Percentiles rank a stretch among this genome's conserved stretches.
phyloP scores from a whole-genome alignment of 2,888 invertebrate genomes.

The Ligdia adustata region DNA sequence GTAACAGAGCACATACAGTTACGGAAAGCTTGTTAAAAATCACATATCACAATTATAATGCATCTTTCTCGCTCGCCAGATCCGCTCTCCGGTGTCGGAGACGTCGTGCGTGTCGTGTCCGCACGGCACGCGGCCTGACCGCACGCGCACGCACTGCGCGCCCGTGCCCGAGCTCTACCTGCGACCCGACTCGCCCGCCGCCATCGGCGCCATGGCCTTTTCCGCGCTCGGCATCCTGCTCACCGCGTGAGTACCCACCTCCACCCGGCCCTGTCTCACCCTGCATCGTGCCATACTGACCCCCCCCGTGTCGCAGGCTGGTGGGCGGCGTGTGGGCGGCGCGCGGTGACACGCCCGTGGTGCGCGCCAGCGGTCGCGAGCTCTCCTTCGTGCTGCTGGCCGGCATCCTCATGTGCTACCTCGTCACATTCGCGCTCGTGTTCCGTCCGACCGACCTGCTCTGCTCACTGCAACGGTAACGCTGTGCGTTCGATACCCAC shows the following conservation, averaged over 20 bases:
- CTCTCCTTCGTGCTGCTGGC: conserved; percentile 94
- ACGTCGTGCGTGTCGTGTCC: conserved; percentile 93
- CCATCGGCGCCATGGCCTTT: conserved; percentile 95
- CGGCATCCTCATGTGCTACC: conserved; percentile 95
- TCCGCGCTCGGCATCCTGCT: conserved; percentile 93
- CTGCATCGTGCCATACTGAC: background rate
- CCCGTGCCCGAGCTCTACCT: conserved; percentile 92
- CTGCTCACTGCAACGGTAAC: conserved; percentile 93
- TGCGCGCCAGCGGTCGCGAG: conserved; percentile 96
- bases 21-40: too few species aligned
- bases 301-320: conserved; percentile 64
- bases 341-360: conserved; percentile 96
- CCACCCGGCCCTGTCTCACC: background rate
- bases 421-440: conserved; percentile 95
- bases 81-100: conserved; percentile 90
- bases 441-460: conserved; percentile 93
- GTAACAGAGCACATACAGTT: too few species aligned
- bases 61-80: conserved; percentile 80
- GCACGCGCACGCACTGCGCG: conserved; percentile 87
- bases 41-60: too few species aligned
- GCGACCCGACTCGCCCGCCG: conserved; percentile 92
- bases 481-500: background rate
- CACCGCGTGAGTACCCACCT: conserved; percentile 79
- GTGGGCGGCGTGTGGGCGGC: conserved; percentile 90
- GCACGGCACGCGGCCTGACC: conserved; percentile 92